Percentiles rank a stretch among this genome's conserved stretches.
These are phyloP conservation scores for Hippocampus comes DNA, from an alignment of 2,113 vertebrate species.

Conservation along the genomic window DNA sequence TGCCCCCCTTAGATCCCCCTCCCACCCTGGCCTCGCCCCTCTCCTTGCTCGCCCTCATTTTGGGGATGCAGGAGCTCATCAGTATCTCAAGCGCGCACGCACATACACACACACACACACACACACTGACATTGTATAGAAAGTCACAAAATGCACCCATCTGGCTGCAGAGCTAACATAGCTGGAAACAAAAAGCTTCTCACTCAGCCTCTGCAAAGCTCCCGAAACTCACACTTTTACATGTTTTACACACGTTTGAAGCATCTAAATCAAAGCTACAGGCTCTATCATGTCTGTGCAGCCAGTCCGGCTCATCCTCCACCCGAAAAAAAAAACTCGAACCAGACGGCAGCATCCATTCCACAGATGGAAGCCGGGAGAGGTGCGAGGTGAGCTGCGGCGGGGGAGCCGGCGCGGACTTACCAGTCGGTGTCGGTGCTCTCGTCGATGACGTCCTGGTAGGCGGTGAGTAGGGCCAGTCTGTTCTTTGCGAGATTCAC, in stretches of 20 bases:
- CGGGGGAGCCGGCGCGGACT: conserved; percentile 29
- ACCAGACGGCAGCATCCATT: background rate
- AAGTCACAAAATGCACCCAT: conserved; percentile 45
- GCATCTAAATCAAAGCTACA: conserved; percentile 3
- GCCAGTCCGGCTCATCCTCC: conserved; percentile 29
- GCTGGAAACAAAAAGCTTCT: conserved; percentile 30
- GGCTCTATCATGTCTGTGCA: background rate
- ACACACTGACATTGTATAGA: conserved; percentile 2
- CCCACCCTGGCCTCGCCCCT: conserved; percentile 56
- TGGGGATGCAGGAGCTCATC: conserved; percentile 52
- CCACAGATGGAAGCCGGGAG: background rate
- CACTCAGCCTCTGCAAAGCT: background rate
- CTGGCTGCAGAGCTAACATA: conserved; percentile 17
- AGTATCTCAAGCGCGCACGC: conserved; percentile 13
- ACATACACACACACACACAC: conserved; percentile 12
- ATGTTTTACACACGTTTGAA: background rate
- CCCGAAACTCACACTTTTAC: conserved; percentile 13
- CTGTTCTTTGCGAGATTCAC: conserved; percentile 78
- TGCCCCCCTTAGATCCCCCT: background rate
- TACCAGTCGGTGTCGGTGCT: conserved; percentile 75
- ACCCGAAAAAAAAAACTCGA: conserved; percentile 8
- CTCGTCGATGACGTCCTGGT: conserved; percentile 79
- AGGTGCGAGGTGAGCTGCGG: background rate
- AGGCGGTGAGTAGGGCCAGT: conserved; percentile 75
- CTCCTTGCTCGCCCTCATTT: conserved; percentile 34